Conservation (phyloP, 2,113 vertebrate species). For the Rhynchomys soricoides region DNA sequence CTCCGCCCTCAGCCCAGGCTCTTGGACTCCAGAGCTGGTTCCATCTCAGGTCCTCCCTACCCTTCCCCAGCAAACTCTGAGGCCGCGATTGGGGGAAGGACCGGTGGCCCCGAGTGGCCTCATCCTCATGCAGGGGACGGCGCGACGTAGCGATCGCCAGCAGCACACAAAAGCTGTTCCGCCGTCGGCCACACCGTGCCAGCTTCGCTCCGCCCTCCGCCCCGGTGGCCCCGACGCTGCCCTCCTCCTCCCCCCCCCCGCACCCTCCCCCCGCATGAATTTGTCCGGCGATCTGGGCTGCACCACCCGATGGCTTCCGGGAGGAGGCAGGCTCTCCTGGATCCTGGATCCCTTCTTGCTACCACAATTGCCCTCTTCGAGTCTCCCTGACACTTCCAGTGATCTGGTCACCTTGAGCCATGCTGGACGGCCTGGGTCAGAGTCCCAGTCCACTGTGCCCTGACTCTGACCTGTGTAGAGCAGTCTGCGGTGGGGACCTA, state of each 20-base stretch:
- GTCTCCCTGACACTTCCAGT: neutral
- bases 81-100: neutral
- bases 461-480: neutral
- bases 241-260: neutral
- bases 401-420: neutral
- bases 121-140: conserved; percentile 77
- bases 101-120: conserved; percentile 8
- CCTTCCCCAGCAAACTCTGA: neutral
- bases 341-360: neutral
- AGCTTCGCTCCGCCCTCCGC: conserved; percentile 66
- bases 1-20: neutral
- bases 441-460: neutral
- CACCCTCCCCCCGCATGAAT: neutral
- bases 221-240: conserved; percentile 64
- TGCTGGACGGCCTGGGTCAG: too few relatives aligned
- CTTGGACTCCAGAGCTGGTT: neutral
- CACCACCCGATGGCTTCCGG: neutral
- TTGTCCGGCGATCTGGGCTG: neutral
- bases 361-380: neutral
- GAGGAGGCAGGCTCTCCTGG: neutral
- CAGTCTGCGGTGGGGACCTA: neutral
- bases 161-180: conserved; percentile 78
- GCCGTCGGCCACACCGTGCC: conserved; percentile 57
- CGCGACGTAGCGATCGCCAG: conserved; percentile 69
- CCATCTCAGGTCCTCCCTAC: neutral